Percentiles rank a stretch among this genome's conserved stretches.
Conservation (phyloP, 2,888 invertebrate species). For the Deroplatys truncata region DNA sequence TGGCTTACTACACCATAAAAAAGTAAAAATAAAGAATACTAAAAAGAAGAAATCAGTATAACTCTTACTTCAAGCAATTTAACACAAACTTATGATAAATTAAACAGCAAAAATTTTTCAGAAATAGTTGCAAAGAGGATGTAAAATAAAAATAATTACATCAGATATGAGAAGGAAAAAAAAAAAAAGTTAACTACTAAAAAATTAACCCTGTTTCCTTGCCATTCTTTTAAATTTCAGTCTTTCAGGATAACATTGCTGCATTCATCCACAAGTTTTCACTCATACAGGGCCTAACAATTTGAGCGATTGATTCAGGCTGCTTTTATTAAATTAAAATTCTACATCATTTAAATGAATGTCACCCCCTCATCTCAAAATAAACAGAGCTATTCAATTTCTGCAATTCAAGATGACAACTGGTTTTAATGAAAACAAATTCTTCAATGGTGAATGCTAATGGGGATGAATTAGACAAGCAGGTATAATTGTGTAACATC, state of each 20-base stretch:
- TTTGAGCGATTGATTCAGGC: neutral
- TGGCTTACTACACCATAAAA: neutral
- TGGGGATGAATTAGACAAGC: neutral
- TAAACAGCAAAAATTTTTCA: neutral
- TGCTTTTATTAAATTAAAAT: neutral
- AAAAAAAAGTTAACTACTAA: neutral
- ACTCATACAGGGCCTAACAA: neutral
- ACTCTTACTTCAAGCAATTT: neutral
- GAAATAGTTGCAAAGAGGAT: neutral
- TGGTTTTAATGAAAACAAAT: neutral
- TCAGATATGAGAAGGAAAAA: neutral
- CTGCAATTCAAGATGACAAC: neutral
- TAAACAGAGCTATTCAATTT: neutral
- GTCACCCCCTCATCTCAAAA: neutral
- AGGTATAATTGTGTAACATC: neutral
- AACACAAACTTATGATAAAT: neutral
- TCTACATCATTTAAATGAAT: neutral
- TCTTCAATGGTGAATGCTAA: neutral
- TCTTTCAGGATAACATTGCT: neutral
- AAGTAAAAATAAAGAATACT: neutral
- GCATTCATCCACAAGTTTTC: neutral
- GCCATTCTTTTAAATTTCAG: conserved; percentile 3
- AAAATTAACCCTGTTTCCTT: neutral
- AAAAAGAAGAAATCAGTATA: neutral
- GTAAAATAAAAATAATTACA: neutral